Base-by-base conservation (phyloP, 2,113 vertebrate species). In the Erythrocebus patas region DNA sequence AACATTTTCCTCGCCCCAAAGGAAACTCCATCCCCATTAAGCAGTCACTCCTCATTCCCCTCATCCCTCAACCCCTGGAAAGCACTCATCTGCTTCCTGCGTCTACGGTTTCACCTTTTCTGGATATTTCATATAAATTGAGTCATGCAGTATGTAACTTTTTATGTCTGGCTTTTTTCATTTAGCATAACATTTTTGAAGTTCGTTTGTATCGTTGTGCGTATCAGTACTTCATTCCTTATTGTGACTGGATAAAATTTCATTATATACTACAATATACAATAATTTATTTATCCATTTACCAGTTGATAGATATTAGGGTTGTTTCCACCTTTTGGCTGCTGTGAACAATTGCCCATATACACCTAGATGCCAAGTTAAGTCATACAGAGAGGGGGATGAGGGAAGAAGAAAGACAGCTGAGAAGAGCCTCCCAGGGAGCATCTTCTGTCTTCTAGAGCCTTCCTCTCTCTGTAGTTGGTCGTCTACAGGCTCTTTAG, bases 311-410 rank as follows among this genome's bases (percentile, higher is more conserved):
- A 87, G 80, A 75, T 96, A 66, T 72, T 93, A 89, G 83, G 73
- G 64, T 89, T 84, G 75, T 97, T 96, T 93, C 91, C 61, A 43
- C 52, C 40, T 96, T 79, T 82, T 55, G 57, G 30, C 83, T 89
- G 1, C 66, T 96, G 88, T 50, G 50, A 97, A 68, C 79, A 89
- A 80, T 50, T 50, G 32, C 70, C 91, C 55, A n/a, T 90, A 57
- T 93, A 86, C 93, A 76, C 81, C 75, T 81, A 85, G 40, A 92
- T 57, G 32, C 16, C 93, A 81, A 30, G 78, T 89, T 97, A 96
- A 96, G 92, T 97, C 84, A 91, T 45, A 91, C 22, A 55, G 91
- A 59, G n/a, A 45, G 25, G 85, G 20, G 20, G 22, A 32, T 22
- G 25, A 68, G 43, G 50, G 61, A 83, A 94, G 40, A 93, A 88